These are phyloP conservation scores for Ganaspis brasiliensis DNA, from an alignment of 2,888 invertebrate genomes.

Conservation along the genomic window DNA sequence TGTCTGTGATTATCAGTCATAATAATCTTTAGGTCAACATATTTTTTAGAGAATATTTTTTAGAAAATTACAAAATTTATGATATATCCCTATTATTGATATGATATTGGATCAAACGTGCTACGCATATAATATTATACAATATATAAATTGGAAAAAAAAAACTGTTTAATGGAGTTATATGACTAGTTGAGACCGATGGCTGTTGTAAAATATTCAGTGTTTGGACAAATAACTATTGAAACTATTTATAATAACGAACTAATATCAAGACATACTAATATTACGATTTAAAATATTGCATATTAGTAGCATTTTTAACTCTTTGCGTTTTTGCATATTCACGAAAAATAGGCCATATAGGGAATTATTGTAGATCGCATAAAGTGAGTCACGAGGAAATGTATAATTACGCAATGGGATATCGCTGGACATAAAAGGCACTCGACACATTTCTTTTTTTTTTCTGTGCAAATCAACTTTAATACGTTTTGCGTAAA, in stretches of 20 bases:
- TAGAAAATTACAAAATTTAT: constrained; percentile 80
- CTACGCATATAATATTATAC: constrained; percentile 59
- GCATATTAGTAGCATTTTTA: constrained; percentile 74
- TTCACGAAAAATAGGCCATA: constrained; percentile 60
- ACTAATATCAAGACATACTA: constrained; percentile 73
- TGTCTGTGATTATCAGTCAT: constrained; percentile 80
- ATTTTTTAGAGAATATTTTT: constrained; percentile 80
- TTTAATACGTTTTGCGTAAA: constrained; percentile 73
- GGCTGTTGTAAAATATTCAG: constrained; percentile 79
- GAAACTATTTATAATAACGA: constrained; percentile 72
- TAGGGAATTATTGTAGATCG: constrained; percentile 47
- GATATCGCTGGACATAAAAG: constrained; percentile 56
- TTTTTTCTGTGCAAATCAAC: constrained; percentile 70
- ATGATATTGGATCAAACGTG: constrained; percentile 76
- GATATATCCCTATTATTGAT: constrained; percentile 78
- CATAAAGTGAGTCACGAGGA: constrained; percentile 50
- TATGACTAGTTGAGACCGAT: constrained; percentile 75
- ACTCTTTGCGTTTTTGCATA: constrained; percentile 72
- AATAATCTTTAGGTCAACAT: constrained; percentile 80
- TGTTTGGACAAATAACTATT: constrained; percentile 78
- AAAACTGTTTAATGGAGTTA: constrained; percentile 73
- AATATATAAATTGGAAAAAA: constrained; percentile 53
- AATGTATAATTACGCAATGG: constrained; percentile 41
- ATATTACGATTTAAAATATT: constrained; percentile 67
- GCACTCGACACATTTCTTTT: constrained; percentile 59